Evolutionary conservation across 1,140 invertebrate species (phyloP).

Genomic region (Ruditapes philippinarum): DNA sequence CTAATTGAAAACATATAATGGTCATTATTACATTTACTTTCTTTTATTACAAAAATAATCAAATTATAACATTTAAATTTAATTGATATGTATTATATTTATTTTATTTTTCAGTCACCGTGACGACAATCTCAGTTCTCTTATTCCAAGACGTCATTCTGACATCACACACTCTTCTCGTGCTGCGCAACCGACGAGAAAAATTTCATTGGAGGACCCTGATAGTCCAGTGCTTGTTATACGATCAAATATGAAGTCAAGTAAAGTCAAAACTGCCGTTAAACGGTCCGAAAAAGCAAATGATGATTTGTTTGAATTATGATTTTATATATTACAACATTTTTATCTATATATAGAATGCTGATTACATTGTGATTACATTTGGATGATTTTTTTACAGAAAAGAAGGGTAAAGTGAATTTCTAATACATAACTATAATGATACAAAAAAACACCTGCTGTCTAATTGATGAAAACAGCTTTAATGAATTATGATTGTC

Average conservation of each 20-base stretch:
- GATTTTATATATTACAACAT: not conserved
- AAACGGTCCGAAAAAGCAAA: constrained; percentile 43
- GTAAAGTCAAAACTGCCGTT: constrained; percentile 31
- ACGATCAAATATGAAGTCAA: constrained; percentile 36
- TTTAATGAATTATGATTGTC: too few species aligned
- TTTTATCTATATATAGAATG: too few species aligned
- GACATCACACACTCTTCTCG: not conserved
- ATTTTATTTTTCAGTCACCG: constrained; percentile 28
- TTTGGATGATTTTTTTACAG: too few species aligned
- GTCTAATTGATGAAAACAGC: too few species aligned
- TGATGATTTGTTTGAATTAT: constrained; percentile 55
- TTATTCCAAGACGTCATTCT: constrained; percentile 44
- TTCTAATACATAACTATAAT: too few species aligned
- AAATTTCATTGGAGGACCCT: constrained; percentile 31
- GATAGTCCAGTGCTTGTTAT: constrained; percentile 60
- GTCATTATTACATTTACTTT: too few species aligned
- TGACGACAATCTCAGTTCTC: constrained; percentile 42
- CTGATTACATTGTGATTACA: too few species aligned
- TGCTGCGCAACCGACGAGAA: not conserved
- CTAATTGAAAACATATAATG: too few species aligned
- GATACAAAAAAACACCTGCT: too few species aligned
- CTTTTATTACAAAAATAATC: too few species aligned
- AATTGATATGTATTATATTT: not conserved
- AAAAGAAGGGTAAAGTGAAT: too few species aligned
- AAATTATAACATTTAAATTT: too few species aligned